Percentiles rank a stretch among this genome's conserved stretches.
These are phyloP conservation scores for Craterocephalus amniculus DNA, from an alignment of 2,797 vertebrate species.

Conservation along the genomic window DNA sequence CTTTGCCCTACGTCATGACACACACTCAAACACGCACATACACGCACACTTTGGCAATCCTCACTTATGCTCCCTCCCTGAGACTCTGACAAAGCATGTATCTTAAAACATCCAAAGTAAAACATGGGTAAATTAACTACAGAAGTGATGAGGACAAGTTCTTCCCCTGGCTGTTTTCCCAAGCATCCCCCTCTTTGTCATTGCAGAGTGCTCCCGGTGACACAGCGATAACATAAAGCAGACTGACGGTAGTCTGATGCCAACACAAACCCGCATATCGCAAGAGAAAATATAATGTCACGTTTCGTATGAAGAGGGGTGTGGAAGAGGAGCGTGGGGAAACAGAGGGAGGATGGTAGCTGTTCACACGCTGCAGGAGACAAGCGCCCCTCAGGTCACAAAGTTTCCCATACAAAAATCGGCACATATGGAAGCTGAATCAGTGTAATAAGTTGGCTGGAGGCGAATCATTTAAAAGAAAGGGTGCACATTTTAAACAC, in stretches of 20 bases:
- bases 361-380: conserved; percentile 60
- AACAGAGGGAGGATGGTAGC: conserved; percentile 38
- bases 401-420: conserved; percentile 68
- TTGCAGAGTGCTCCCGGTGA: conserved; percentile 76
- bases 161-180: conserved; percentile 68
- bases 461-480: conserved; percentile 12
- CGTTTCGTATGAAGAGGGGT: conserved; percentile 65
- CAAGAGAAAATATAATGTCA: conserved; percentile 55
- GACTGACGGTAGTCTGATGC: conserved; percentile 64
- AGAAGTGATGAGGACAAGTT: conserved; percentile 45
- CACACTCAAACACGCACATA: conserved; percentile 11
- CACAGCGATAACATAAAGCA: conserved; percentile 87
- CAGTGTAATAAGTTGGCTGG: conserved; percentile 27
- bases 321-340: conserved; percentile 26
- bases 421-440: conserved; percentile 55
- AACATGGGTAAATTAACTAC: conserved; percentile 9
- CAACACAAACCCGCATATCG: conserved; percentile 73
- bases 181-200: conserved; percentile 64
- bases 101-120: conserved; percentile 24
- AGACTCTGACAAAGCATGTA: conserved; percentile 31
- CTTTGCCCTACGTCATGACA: conserved; percentile 1
- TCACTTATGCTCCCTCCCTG: not conserved
- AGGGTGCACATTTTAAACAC: conserved; percentile 25
- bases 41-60: conserved; percentile 12
- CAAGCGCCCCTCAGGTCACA: conserved; percentile 49